Percentiles rank a stretch among this genome's conserved stretches.
Conservation (phyloP, 1,140 invertebrate species). For the Drosophila murphyi region DNA sequence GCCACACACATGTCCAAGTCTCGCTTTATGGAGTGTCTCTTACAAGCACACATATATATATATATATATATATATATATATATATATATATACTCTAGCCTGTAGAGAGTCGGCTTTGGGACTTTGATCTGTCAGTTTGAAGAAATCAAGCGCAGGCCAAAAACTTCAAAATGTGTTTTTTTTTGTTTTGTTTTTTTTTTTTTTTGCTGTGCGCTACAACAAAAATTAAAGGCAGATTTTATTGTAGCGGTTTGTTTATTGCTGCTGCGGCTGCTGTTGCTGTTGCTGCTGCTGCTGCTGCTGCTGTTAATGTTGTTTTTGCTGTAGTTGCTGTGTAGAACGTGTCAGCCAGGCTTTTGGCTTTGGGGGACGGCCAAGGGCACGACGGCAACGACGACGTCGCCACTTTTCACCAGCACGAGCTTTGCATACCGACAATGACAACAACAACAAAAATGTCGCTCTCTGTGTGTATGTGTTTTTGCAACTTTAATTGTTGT, state of each 20-base stretch:
- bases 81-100: neutral
- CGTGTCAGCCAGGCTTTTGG: constrained; percentile 72
- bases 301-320: neutral
- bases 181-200: constrained; percentile 22
- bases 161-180: constrained; percentile 73
- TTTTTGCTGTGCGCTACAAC: constrained; percentile 17
- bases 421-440: constrained; percentile 61
- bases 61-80: constrained; percentile 25
- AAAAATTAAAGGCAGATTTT: constrained; percentile 55
- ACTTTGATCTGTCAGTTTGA: constrained; percentile 83
- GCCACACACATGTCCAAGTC: constrained; percentile 71
- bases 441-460: constrained; percentile 57
- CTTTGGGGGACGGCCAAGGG: constrained; percentile 71
- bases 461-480: constrained; percentile 60
- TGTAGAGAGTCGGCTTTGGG: constrained; percentile 49
- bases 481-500: constrained; percentile 83
- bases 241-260: constrained; percentile 55
- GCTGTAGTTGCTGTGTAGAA: constrained; percentile 67
- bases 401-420: constrained; percentile 57
- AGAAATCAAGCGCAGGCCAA: constrained; percentile 82
- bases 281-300: constrained; percentile 14
- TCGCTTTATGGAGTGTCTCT: constrained; percentile 41
- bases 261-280: constrained; percentile 25
- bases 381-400: constrained; percentile 43
- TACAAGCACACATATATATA: constrained; percentile 36